phyloP scores from a whole-genome alignment of 2,888 invertebrate genomes.

The Saturnia pavonia region DNA sequence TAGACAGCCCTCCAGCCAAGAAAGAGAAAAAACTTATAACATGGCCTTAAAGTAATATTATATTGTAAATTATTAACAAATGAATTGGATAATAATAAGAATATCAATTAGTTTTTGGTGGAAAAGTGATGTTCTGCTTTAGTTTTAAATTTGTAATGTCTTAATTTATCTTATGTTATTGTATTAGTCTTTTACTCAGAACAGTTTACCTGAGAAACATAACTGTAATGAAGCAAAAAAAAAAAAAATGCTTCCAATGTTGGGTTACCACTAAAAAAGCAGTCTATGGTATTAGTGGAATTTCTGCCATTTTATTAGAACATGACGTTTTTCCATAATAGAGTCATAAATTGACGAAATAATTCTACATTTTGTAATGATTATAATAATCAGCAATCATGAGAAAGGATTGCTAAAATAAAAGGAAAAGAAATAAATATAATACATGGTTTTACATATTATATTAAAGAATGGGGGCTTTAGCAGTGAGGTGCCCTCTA shows the following conservation, averaged over 20 bases:
- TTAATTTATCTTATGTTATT: neutral
- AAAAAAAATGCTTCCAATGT: neutral
- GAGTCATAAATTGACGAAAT: neutral
- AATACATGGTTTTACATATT: neutral
- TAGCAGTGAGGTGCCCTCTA: neutral
- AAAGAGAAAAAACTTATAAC: conserved; percentile 63
- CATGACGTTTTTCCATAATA: neutral
- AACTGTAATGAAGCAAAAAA: neutral
- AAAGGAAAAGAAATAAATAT: neutral
- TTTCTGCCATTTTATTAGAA: neutral
- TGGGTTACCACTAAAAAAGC: neutral
- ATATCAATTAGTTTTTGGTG: neutral
- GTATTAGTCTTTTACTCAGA: neutral
- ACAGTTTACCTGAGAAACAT: neutral
- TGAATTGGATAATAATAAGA: neutral
- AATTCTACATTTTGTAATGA: neutral
- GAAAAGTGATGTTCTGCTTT: neutral
- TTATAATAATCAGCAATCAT: neutral
- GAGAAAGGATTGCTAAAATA: no score
- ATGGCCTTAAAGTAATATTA: conserved; percentile 55
- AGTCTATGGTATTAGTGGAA: neutral
- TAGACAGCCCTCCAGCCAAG: conserved; percentile 57
- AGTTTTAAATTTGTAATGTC: neutral
- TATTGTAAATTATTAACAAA: neutral
- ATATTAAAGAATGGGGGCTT: neutral